Evolutionary conservation across 30 jellyfish, hydroid and myxozoan genomes (phyloP), one percentile per base, ranked within the genome.

Genomic region (Chrysaora quinquecirrha): DNA sequence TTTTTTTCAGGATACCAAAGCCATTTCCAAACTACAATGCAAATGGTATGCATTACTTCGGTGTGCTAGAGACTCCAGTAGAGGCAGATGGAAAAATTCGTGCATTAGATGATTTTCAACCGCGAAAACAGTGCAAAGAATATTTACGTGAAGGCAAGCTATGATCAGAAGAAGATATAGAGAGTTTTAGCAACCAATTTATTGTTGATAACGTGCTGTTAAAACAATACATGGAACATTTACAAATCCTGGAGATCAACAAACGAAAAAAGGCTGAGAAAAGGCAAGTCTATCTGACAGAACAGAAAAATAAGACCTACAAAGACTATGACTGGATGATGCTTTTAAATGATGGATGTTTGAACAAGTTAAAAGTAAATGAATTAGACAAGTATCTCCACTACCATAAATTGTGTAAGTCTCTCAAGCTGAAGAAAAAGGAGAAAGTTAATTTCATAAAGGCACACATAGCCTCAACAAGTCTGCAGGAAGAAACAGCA

Each of bases 261-360:
- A 43, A 71, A 71, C 1, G 69, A n/a, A 29, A 71, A 71, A 48
- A 71, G 38, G 83, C 67, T 43, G 83, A 71, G 71, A 71, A 71
- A 71, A 71, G 38, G 67, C 83, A 48, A 71, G 69, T 35, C 0
- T 48, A 35, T 71, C 67, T 43, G 83, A 23, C 67, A 71, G 83
- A 31, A 48, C 83, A 71, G 47, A 43, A 71, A 71, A 48, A 43
- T 71, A 71, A 71, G 58, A 43, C 58, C 58, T 43, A 43, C 58
- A 43, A 43, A 16, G 58, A 43, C 58, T 43, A 43, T 43, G 16
- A 43, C 58, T 43, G 58, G 58, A 43, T 43, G 58, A 29, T 4
- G 22, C 83, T 71, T 1, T 43, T 71, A 34, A 35, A 48, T 2
- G 48, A 48, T n/a, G n/a, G n/a, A n/a, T n/a, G n/a, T n/a, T n/a